These are phyloP conservation scores for Pipistrellus pipistrellus DNA, from an alignment of 2,797 vertebrate genomes.

Conservation along the genomic window DNA sequence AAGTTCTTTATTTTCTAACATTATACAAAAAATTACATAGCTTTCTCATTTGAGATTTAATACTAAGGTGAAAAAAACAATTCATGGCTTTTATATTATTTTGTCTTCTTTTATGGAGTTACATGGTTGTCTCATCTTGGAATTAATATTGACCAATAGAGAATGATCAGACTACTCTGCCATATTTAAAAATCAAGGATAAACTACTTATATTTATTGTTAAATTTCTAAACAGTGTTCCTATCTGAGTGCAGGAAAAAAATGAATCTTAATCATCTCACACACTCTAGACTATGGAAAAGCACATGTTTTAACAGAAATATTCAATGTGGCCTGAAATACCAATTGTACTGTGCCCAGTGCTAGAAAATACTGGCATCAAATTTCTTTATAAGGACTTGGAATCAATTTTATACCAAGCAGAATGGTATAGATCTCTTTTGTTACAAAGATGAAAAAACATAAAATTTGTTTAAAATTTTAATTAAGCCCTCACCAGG, in stretches of 20 bases:
- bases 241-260: constrained; percentile 40
- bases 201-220: neutral
- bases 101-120: neutral
- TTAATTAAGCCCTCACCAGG: neutral
- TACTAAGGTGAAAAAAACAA: neutral
- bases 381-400: neutral
- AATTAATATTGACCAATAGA: neutral
- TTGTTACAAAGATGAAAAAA: neutral
- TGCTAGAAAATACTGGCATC: neutral
- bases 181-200: neutral
- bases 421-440: neutral
- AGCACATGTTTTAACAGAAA: neutral
- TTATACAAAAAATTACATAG: neutral
- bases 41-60: neutral
- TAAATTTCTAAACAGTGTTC: neutral
- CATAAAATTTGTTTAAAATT: neutral
- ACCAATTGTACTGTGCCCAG: neutral
- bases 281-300: neutral
- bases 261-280: neutral
- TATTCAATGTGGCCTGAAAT: neutral
- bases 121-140: neutral
- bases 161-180: neutral
- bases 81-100: neutral
- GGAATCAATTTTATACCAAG: neutral
- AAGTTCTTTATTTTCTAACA: constrained; percentile 46